Evolutionary conservation across 2,888 invertebrate species (phyloP), one percentile per base, ranked within the genome.

Genomic region (Heliconius cydno): DNA sequence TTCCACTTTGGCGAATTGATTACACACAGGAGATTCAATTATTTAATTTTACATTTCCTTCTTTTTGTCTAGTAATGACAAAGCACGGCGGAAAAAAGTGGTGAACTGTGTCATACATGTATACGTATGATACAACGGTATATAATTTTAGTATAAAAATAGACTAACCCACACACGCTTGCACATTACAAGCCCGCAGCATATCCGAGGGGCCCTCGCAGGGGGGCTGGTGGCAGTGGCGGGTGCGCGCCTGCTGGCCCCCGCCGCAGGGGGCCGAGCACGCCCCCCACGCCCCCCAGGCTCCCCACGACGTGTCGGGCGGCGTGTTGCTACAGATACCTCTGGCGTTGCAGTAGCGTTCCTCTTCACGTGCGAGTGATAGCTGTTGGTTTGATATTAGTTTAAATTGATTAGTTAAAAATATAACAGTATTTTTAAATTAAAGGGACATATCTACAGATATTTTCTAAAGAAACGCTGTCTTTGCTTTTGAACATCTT

Each of bases 281-380:
- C 3, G 88, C 78, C 63, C 88, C 90, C 94, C 93, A 93, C 0
- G 89, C 82, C 46, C 89, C 91, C 93, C 94, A 94, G 0, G 90
- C 89, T 0, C 83, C 85, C 65, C 83, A 84, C 72, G 90, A 92
- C n/a, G 83, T 84, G 38, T 85, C 84, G 67, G 88, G 85, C 0
- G 92, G 91, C 0, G 87, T 85, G 15, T 87, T 90, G 68, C 93
- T 95, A 85, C 98, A 98, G 4, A 95, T 94, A 0, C 97, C 97
- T 67, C 96, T 96, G 1, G 95, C 91, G 0, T 95, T 96, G 88
- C 98, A 98, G 86, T 96, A 96, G 46, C 98, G 96, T 77, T 97
- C 97, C 89, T 98, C 98, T 85, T 98, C 97, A 85, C 97, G 97
- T 22, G 96, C 96, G 80, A 97, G 91, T 1, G 96, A 96, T 7